Conservation (phyloP, 2,797 vertebrate genomes). For the Sparidentex hasta region DNA sequence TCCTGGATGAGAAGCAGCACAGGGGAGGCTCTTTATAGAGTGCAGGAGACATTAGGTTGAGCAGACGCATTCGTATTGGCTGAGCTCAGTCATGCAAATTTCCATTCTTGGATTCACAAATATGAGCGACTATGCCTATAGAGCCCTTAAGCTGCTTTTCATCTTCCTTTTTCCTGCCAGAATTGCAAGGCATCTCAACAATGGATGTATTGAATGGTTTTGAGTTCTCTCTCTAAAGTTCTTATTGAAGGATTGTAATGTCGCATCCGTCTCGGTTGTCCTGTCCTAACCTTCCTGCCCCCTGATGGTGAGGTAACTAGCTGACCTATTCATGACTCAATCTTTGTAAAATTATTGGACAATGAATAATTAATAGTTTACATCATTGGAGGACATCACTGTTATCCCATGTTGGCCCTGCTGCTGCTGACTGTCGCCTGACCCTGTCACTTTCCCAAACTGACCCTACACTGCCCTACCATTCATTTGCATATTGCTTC, state of each 20-base stretch:
- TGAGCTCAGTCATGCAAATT: constrained; percentile 51
- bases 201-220: constrained; percentile 47
- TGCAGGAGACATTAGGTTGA: constrained; percentile 23
- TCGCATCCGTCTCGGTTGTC: not conserved
- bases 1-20: constrained; percentile 14
- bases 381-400: not conserved
- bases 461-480: no score
- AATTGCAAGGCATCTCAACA: constrained; percentile 47
- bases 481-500: no score
- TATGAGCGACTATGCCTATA: constrained; percentile 23
- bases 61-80: constrained; percentile 30
- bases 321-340: not conserved
- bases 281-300: constrained; percentile 8
- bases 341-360: not conserved
- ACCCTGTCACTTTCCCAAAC: no score
- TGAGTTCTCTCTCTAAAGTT: constrained; percentile 4
- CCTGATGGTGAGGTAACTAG: not conserved
- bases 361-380: not conserved
- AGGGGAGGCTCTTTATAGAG: constrained; percentile 10
- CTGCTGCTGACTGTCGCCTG: not conserved
- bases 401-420: not conserved
- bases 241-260: constrained; percentile 31
- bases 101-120: constrained; percentile 29
- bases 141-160: constrained; percentile 57
- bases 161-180: constrained; percentile 25